Percentiles rank a stretch among this genome's conserved stretches.
phyloP scores from a whole-genome alignment of 2,888 invertebrate species.

The Caenorhabditis doughertyi region DNA sequence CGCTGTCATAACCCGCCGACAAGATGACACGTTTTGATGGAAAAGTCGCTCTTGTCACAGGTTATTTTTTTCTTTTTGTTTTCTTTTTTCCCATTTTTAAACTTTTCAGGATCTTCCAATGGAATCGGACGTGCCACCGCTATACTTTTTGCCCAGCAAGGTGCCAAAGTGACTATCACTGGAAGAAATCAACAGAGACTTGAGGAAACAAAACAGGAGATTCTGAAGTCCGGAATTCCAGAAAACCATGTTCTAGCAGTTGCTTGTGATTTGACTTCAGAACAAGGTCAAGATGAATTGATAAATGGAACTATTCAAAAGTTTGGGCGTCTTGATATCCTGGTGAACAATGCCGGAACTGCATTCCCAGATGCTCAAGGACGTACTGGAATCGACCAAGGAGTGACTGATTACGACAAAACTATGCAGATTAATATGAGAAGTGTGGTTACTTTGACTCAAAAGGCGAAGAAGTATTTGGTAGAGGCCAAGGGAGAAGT shows the following conservation, averaged over 20 bases:
- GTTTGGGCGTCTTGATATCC: slow-evolving; percentile 30
- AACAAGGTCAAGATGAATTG: slow-evolving; percentile 25
- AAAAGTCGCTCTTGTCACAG: slow-evolving; percentile 39
- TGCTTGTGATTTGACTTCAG: neutral
- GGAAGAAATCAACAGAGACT: slow-evolving; percentile 45
- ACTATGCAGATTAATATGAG: slow-evolving; percentile 34
- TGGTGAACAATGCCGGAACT: slow-evolving; percentile 49
- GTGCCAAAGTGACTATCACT: slow-evolving; percentile 43
- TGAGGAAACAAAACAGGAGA: slow-evolving; percentile 19
- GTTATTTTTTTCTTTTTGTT: slow-evolving; percentile 7
- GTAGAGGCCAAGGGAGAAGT: slow-evolving; percentile 57
- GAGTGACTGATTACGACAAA: slow-evolving; percentile 25
- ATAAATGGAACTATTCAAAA: slow-evolving; percentile 23
- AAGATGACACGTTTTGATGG: slow-evolving; percentile 20
- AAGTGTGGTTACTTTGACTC: slow-evolving; percentile 43
- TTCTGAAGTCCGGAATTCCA: slow-evolving; percentile 20
- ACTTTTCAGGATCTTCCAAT: slow-evolving; percentile 50
- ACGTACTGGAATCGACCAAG: slow-evolving; percentile 10
- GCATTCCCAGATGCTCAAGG: slow-evolving; percentile 27
- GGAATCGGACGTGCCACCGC: slow-evolving; percentile 47
- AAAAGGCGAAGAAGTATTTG: slow-evolving; percentile 53
- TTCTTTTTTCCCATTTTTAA: too few species aligned
- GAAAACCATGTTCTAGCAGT: slow-evolving; percentile 22
- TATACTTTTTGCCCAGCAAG: slow-evolving; percentile 28
- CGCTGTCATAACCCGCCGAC: neutral